Evolutionary conservation across 64 coral and sea anemone genomes (phyloP).

Genomic region (Acropora tenuis): DNA sequence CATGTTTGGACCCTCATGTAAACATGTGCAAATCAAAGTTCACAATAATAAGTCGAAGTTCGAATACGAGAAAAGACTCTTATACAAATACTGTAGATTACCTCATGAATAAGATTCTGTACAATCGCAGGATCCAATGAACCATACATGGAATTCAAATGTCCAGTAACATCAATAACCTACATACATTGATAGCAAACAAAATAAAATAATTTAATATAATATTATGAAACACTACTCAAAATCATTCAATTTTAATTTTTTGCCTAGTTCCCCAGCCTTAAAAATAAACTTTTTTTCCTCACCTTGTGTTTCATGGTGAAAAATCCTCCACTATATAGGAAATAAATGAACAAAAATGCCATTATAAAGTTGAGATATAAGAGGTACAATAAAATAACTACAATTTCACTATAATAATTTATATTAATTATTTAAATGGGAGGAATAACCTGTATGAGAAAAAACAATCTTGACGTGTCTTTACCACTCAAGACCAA

Average conservation of each 20-base stretch:
- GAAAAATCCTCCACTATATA: conserved; percentile 67
- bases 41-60: too few relatives aligned
- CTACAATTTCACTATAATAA: too few relatives aligned
- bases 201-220: background rate
- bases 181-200: background rate
- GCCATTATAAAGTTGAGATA: background rate
- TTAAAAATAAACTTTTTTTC: background rate
- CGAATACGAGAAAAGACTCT: too few relatives aligned
- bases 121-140: conserved; percentile 38
- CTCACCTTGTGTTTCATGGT: conserved; percentile 67
- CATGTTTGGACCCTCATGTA: too few relatives aligned
- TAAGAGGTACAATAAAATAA: background rate
- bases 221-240: background rate
- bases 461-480: too few relatives aligned
- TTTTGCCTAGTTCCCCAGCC: background rate
- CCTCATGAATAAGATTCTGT: conserved; percentile 45
- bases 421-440: too few relatives aligned
- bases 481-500: too few relatives aligned
- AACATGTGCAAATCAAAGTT: too few relatives aligned
- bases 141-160: conserved; percentile 47
- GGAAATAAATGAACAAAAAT: background rate
- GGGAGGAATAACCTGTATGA: too few relatives aligned
- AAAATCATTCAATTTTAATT: background rate
- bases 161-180: conserved; percentile 48
- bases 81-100: background rate